Percentiles rank a stretch among this genome's conserved stretches.
These are phyloP conservation scores for Paedocypris micromegethes DNA, from an alignment of 2,797 vertebrate genomes.

Conservation along the genomic window DNA sequence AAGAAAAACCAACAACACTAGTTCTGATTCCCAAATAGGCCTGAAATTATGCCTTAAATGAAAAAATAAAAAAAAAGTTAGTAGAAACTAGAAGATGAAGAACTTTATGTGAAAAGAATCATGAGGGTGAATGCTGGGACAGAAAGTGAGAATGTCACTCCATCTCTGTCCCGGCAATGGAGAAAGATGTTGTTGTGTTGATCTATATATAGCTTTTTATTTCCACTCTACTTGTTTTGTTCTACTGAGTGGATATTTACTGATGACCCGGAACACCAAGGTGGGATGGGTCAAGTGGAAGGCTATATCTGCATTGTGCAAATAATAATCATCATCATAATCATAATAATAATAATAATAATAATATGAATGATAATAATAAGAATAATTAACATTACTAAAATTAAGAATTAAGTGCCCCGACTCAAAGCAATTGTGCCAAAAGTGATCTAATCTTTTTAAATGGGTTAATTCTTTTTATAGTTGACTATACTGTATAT, in stretches of 20 bases:
- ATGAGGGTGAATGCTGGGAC: slow-evolving; percentile 11
- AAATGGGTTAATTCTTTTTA: no score
- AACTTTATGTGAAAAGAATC: slow-evolving; percentile 17
- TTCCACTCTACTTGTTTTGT: slow-evolving; percentile 34
- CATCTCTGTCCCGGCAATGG: slow-evolving; percentile 42
- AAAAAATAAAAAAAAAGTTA: not conserved
- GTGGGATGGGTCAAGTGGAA: slow-evolving; percentile 20
- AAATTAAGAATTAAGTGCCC: no score
- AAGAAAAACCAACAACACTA: no score
- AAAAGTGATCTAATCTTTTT: no score
- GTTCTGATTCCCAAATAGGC: no score
- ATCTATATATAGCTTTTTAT: slow-evolving; percentile 63
- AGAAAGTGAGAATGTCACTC: slow-evolving; percentile 21
- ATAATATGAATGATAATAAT: no score
- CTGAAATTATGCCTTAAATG: not conserved
- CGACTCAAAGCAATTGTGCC: no score
- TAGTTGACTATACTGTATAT: no score
- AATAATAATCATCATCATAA: not conserved
- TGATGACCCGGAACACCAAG: slow-evolving; percentile 33
- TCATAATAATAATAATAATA: no score
- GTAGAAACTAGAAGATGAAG: slow-evolving; percentile 1
- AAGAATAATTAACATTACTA: no score
- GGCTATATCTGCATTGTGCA: not conserved
- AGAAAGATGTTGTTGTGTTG: slow-evolving; percentile 50
- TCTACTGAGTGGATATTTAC: slow-evolving; percentile 25